Evolutionary conservation across 2,888 invertebrate genomes (phyloP).

Genomic region (Hypomecis atomaria): DNA sequence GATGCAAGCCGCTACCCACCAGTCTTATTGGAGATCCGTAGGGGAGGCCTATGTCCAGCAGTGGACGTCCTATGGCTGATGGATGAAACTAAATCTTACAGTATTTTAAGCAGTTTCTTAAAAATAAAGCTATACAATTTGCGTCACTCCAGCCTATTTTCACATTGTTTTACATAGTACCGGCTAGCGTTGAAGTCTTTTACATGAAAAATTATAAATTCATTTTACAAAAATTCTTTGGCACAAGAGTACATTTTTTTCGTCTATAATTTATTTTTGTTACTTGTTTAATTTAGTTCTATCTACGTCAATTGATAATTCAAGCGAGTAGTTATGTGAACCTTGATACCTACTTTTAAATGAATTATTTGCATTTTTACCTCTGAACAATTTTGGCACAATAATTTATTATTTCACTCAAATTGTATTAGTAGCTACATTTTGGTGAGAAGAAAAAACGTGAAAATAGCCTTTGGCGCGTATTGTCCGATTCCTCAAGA

Average conservation of each 20-base stretch:
- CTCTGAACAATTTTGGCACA: background rate
- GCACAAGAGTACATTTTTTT: slow-evolving; percentile 6
- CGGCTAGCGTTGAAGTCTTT: slow-evolving; percentile 39
- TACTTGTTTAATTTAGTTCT: slow-evolving; percentile 4
- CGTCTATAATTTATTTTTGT: slow-evolving; percentile 9
- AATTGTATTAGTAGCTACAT: no score
- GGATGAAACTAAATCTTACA: no score
- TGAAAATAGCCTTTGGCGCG: no score
- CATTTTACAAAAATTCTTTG: slow-evolving; percentile 15
- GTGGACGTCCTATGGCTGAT: no score
- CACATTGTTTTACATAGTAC: slow-evolving; percentile 8
- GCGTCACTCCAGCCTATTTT: slow-evolving; percentile 2
- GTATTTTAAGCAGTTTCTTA: no score
- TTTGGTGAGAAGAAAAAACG: no score
- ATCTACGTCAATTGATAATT: slow-evolving; percentile 8
- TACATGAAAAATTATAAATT: slow-evolving; percentile 14
- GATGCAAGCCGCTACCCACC: no score
- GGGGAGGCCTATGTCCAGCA: no score
- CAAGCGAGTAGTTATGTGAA: slow-evolving; percentile 1
- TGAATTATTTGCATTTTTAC: background rate
- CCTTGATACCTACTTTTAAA: background rate
- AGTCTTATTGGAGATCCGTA: no score
- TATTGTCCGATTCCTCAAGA: no score
- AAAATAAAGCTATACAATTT: background rate
- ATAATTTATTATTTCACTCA: background rate